Evolutionary conservation across 92 coral and sea anemone genomes (phyloP).

Genomic region (Porites cylindrica): DNA sequence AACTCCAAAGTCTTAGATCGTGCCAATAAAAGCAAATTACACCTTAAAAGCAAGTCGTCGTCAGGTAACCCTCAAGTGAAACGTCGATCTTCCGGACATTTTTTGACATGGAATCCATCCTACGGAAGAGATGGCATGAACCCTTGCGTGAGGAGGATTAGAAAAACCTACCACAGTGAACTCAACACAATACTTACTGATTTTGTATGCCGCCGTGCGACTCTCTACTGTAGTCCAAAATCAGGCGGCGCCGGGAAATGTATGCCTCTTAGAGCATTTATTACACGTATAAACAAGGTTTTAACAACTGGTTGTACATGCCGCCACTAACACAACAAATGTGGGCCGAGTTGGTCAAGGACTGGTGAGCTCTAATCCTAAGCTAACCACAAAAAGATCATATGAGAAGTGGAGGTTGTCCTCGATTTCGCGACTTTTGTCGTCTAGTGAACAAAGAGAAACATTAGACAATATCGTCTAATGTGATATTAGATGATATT

Average conservation of each 20-base stretch:
- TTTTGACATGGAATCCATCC: background rate
- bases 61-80: background rate
- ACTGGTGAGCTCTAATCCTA: no score
- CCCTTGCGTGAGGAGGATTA: background rate
- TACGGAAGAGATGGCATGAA: background rate
- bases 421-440: no score
- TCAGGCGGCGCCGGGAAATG: background rate
- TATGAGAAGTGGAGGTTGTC: no score
- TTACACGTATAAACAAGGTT: background rate
- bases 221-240: background rate
- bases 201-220: background rate
- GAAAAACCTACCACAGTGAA: background rate
- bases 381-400: no score
- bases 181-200: background rate
- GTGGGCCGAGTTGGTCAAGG: no score
- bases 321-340: background rate
- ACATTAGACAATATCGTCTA: no score
- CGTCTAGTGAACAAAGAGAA: no score
- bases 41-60: no score
- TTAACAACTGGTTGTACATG: background rate
- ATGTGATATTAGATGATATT: no score
- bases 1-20: background rate
- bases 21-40: background rate
- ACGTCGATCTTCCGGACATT: background rate
- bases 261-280: background rate